phyloP scores from a whole-genome alignment of 1,140 invertebrate genomes.

The Danaus plexippus region DNA sequence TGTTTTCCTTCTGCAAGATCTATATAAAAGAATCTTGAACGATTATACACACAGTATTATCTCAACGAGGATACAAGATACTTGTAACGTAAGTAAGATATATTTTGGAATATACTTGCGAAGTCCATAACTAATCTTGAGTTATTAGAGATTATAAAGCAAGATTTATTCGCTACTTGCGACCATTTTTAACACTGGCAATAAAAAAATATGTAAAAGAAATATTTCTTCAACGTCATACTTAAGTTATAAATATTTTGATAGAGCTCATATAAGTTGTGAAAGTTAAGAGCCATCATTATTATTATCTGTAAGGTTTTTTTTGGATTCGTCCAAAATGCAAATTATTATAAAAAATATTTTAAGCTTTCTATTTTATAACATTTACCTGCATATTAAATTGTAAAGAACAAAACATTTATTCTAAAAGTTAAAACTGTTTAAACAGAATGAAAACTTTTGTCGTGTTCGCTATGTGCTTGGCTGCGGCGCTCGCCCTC shows the following conservation, averaged over 20 bases:
- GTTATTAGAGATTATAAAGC: neutral
- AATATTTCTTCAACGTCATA: slow-evolving; percentile 13
- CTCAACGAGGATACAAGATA: slow-evolving; percentile 14
- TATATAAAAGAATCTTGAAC: slow-evolving; percentile 28
- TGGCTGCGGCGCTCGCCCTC: slow-evolving; percentile 28
- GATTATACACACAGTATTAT: slow-evolving; percentile 21
- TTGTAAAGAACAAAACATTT: too few relatives aligned
- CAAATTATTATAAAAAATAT: too few relatives aligned
- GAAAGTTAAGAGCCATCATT: too few relatives aligned
- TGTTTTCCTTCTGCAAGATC: slow-evolving; percentile 25
- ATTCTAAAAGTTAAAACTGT: too few relatives aligned
- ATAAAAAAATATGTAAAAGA: neutral
- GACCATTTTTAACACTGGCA: too few relatives aligned
- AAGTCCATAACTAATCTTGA: neutral
- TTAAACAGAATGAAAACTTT: slow-evolving; percentile 45
- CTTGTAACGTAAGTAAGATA: slow-evolving; percentile 24
- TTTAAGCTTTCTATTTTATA: too few relatives aligned
- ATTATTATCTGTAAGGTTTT: too few relatives aligned
- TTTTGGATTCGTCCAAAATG: too few relatives aligned
- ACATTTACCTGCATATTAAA: too few relatives aligned
- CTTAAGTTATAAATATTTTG: too few relatives aligned
- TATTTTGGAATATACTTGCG: neutral
- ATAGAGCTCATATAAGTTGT: too few relatives aligned
- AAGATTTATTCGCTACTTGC: too few relatives aligned
- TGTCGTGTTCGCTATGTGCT: slow-evolving; percentile 31